Evolutionary conservation across 1,140 invertebrate genomes (phyloP), one percentile per base, ranked within the genome.

Genomic region (Cardiocondyla obscurior): DNA sequence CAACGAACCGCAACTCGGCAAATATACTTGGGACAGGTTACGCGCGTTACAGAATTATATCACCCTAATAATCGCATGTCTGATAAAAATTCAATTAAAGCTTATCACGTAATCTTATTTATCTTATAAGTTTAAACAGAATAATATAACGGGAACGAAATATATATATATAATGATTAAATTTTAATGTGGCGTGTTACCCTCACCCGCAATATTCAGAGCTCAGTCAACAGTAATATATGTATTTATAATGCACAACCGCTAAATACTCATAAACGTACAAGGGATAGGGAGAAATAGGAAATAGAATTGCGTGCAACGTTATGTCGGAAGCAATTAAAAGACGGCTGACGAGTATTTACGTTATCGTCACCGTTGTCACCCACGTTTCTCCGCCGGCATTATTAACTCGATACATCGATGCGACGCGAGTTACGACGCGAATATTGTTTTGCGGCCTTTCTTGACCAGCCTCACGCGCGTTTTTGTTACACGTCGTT

Each of bases 401-500:
- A 69, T 79, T 79, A 79, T 65, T 67, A 28, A 65, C 22, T 16
- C 33, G 19, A 44, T 58, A 65, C 46, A 36, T 60, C 73, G 65
- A 67, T 81, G 57, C 49, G 72, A 51, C 51, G 67, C 44, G 28
- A 58, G 33, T 79, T 53, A 28, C 72, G 25, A 69, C 64, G n/a
- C 10, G 33, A 49, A 64, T 62, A 70, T 74, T 81, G 84, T 86
- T 87, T 87, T 83, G 81, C 58, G 28, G 28, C n/a, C 19, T 74
- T 87, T 81, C 69, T 87, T 84, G 82, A 84, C 62, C 53, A 49
- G 19, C 39, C 33, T 10, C 10, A 39, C 44, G 5, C 33, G 5
- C 33, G 44, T 84, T 87, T 84, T 87, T 86, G 62, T 28, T 49
- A 53, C 55, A 33, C 28, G 77, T 87, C 84, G 62, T 28, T 49